These are phyloP conservation scores for Drosophila ogumai DNA, from an alignment of 1,140 invertebrate genomes.

Conservation along the genomic window DNA sequence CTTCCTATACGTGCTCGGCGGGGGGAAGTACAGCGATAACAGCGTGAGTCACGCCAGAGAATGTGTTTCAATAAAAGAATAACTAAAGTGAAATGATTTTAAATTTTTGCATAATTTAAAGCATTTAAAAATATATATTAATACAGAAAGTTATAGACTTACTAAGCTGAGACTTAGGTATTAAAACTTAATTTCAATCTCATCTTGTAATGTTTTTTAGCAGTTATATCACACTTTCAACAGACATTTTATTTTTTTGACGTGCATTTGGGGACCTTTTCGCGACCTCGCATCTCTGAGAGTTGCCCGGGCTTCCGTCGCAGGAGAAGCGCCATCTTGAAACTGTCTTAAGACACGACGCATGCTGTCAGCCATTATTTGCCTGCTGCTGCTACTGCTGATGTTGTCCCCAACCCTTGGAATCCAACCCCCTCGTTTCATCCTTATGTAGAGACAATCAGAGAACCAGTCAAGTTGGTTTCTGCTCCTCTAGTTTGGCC, in stretches of 20 bases:
- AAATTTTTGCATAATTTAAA: not conserved
- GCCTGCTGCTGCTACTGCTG: constrained; percentile 41
- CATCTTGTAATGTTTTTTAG: accelerated
- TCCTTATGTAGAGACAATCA: constrained; percentile 50
- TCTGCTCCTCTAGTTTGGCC: constrained; percentile 17
- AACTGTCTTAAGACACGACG: constrained; percentile 66
- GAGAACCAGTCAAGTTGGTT: constrained; percentile 54
- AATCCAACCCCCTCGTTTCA: not conserved
- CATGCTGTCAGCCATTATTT: constrained; percentile 80
- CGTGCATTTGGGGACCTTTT: constrained; percentile 9
- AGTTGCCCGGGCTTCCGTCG: not conserved
- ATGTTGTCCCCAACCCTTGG: constrained; percentile 9
- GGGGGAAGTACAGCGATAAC: constrained; percentile 21
- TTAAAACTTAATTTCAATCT: too few species aligned
- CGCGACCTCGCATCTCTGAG: constrained; percentile 11
- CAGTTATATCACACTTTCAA: too few species aligned
- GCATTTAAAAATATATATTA: not conserved
- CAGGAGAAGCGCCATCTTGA: constrained; percentile 67
- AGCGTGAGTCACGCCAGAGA: constrained; percentile 20
- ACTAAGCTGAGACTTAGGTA: too few species aligned
- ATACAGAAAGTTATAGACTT: too few species aligned
- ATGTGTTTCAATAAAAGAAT: not conserved
- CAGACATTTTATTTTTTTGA: constrained; percentile 2
- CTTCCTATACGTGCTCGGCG: constrained; percentile 29
- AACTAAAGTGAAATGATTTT: too few species aligned